These are phyloP conservation scores for Trisateles emortualis DNA, from an alignment of 2,888 invertebrate species.

Conservation along the genomic window DNA sequence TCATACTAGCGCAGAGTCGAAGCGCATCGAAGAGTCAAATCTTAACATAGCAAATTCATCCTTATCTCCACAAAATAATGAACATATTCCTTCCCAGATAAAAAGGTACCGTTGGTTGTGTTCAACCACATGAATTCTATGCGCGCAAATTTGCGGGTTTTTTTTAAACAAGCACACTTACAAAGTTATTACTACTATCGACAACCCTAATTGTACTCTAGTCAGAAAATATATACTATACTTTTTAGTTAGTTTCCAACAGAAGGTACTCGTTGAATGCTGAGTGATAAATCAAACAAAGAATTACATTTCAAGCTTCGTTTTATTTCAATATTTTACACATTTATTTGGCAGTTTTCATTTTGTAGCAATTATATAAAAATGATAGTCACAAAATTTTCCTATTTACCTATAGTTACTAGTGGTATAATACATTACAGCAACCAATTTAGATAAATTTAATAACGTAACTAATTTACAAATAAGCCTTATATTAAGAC, in stretches of 20 bases:
- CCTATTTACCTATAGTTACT: conserved; percentile 50
- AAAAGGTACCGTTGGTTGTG: no score
- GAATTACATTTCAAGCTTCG: conserved; percentile 58
- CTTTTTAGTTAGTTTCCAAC: not conserved
- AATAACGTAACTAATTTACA: conserved; percentile 20
- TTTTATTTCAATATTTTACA: conserved; percentile 72
- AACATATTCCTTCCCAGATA: no score
- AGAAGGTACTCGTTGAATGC: not conserved
- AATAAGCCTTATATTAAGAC: conserved; percentile 38
- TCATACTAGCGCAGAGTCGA: no score
- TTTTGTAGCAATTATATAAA: conserved; percentile 64
- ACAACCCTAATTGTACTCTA: no score
- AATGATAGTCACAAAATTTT: conserved; percentile 59
- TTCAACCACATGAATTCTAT: no score
- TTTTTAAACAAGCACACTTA: no score
- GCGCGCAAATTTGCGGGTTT: no score
- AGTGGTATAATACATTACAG: conserved; percentile 42
- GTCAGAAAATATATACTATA: no score
- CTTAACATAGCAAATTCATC: no score
- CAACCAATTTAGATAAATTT: conserved; percentile 31
- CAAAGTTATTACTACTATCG: no score
- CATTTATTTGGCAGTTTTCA: conserved; percentile 77
- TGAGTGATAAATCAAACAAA: conserved; percentile 23
- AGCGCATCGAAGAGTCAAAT: no score
- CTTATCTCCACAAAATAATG: no score